Percentiles rank a stretch among this genome's conserved stretches.
phyloP scores from a whole-genome alignment of 2,888 invertebrate species.

The Nysson spinosus region DNA sequence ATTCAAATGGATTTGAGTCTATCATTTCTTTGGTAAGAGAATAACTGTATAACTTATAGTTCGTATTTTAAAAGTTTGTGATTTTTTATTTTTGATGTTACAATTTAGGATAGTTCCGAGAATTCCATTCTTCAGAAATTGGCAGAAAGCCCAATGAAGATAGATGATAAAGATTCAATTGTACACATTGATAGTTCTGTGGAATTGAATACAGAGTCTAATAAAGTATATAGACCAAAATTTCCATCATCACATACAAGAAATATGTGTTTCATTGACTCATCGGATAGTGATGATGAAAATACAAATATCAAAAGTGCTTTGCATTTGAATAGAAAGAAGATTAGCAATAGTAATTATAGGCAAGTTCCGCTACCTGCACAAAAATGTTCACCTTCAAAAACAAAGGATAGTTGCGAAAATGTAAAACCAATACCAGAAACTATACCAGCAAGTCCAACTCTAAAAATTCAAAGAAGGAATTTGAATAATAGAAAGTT shows the following conservation, averaged over 20 bases:
- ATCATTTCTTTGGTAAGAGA: slow-evolving; percentile 49
- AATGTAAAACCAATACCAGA: too few species aligned
- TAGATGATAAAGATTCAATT: background rate
- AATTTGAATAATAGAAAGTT: background rate
- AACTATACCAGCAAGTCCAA: background rate
- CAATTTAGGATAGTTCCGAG: slow-evolving; percentile 42
- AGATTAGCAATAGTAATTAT: slow-evolving; percentile 2
- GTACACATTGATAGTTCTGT: slow-evolving; percentile 6
- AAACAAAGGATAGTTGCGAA: slow-evolving; percentile 6
- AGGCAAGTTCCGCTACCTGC: background rate
- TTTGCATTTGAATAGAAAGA: slow-evolving; percentile 21
- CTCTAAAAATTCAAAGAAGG: slow-evolving; percentile 11
- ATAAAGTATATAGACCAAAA: background rate
- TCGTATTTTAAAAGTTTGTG: too few species aligned
- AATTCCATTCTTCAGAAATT: slow-evolving; percentile 9
- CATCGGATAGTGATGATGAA: slow-evolving; percentile 55
- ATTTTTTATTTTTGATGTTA: slow-evolving; percentile 3
- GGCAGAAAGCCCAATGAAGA: background rate
- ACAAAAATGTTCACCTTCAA: background rate
- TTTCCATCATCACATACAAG: background rate
- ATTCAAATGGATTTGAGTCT: background rate
- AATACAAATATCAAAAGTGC: background rate
- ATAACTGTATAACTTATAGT: too few species aligned
- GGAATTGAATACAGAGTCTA: background rate
- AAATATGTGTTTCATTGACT: slow-evolving; percentile 27